phyloP scores from a whole-genome alignment of 2,888 invertebrate species.

The Syrista parreyssii region DNA sequence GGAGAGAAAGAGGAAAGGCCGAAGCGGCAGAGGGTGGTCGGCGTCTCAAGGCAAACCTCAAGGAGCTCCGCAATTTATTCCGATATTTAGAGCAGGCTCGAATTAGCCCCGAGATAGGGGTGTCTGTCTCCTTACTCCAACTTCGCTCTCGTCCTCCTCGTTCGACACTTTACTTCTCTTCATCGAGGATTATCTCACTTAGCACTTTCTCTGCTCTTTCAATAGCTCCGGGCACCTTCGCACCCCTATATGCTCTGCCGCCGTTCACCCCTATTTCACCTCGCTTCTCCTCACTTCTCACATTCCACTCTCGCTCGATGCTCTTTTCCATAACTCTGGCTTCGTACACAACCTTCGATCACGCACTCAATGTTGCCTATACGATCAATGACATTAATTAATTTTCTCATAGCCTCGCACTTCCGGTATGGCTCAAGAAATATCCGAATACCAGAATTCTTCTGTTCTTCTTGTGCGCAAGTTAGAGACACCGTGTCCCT shows the following conservation, averaged over 20 bases:
- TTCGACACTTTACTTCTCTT: not conserved
- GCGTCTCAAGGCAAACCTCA: slow-evolving; percentile 19
- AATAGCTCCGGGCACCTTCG: not conserved
- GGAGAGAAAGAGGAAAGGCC: slow-evolving; percentile 6
- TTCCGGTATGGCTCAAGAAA: not conserved
- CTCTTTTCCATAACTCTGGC: not conserved
- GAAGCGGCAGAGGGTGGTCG: slow-evolving; percentile 17
- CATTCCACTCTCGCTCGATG: not conserved
- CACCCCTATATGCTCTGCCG: not conserved
- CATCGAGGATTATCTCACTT: not conserved
- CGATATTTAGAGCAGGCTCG: slow-evolving; percentile 53
- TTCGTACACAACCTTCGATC: not conserved
- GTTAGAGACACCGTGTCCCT: not conserved
- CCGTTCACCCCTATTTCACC: not conserved
- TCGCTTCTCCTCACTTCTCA: not conserved
- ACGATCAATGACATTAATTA: not conserved
- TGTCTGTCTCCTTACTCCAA: not conserved
- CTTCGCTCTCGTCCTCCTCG: not conserved
- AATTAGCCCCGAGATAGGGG: slow-evolving; percentile 5
- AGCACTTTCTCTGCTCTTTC: not conserved
- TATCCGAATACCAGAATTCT: not conserved
- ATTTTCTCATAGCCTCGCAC: not conserved
- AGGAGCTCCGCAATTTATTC: slow-evolving; percentile 58
- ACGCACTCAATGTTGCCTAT: no score
- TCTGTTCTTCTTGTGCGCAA: not conserved